Percentiles rank a stretch among this genome's conserved stretches.
phyloP scores from a whole-genome alignment of 2,888 invertebrate genomes.

The Arctia plantaginis region DNA sequence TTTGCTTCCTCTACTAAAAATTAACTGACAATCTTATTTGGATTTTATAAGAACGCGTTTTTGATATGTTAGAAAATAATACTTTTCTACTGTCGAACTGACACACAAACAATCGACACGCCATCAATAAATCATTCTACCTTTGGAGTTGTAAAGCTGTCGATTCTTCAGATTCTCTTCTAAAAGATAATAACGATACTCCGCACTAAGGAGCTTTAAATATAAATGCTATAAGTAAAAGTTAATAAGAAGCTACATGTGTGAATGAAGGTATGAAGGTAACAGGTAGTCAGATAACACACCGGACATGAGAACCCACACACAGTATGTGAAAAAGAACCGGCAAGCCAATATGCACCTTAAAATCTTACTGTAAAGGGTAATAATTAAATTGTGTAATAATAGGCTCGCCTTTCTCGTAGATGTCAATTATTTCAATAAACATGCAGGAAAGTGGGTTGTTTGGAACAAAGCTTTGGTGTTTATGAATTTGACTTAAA shows the following conservation, averaged over 20 bases:
- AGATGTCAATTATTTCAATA: constrained; percentile 73
- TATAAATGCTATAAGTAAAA: constrained; percentile 1
- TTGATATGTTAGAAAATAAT: background rate
- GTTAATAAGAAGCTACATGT: constrained; percentile 15
- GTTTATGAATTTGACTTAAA: constrained; percentile 51
- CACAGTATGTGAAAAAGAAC: constrained; percentile 35
- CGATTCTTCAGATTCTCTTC: background rate
- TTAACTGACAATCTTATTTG: background rate
- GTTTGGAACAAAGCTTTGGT: constrained; percentile 57
- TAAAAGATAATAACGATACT: background rate
- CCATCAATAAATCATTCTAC: background rate
- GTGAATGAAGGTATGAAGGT: constrained; percentile 57
- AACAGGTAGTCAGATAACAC: constrained; percentile 54
- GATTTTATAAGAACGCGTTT: background rate
- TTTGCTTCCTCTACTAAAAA: background rate
- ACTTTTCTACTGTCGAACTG: background rate
- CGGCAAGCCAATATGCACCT: constrained; percentile 48
- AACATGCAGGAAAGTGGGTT: constrained; percentile 69
- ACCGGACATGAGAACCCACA: constrained; percentile 52
- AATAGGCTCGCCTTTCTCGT: constrained; percentile 68
- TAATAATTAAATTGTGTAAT: constrained; percentile 48
- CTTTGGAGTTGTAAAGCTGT: background rate
- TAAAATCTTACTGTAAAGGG: constrained; percentile 39
- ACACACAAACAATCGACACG: background rate
- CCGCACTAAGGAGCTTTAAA: background rate